phyloP scores from a whole-genome alignment of 2,888 invertebrate species.

The Sepioteuthis lessoniana region DNA sequence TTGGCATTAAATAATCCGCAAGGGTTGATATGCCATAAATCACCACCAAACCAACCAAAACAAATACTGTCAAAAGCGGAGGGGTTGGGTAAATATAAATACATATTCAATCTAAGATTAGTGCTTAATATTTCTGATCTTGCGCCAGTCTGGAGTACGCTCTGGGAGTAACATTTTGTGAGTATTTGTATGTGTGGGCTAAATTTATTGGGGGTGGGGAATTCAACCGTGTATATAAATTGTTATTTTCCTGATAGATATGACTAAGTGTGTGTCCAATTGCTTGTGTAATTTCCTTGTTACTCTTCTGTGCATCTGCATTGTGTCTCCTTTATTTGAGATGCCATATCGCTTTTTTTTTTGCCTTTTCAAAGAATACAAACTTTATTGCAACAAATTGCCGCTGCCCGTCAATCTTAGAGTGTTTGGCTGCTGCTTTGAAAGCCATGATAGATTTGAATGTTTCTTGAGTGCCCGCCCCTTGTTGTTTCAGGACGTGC shows the following conservation, averaged over 20 bases:
- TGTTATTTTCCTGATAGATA: background rate
- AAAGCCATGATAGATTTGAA: background rate
- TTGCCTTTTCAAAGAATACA: background rate
- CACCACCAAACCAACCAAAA: too few species aligned
- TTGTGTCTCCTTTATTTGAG: background rate
- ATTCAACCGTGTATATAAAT: background rate
- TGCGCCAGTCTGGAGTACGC: too few species aligned
- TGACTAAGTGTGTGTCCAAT: background rate
- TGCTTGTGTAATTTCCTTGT: background rate
- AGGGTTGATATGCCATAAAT: too few species aligned
- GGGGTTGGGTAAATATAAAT: too few species aligned
- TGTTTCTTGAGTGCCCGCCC: background rate
- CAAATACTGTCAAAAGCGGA: too few species aligned
- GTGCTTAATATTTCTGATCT: background rate
- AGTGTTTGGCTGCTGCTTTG: background rate
- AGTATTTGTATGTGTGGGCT: background rate
- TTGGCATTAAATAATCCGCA: too few species aligned
- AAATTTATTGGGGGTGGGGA: background rate
- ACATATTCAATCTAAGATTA: too few species aligned
- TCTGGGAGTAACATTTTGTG: background rate
- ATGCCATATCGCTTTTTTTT: background rate
- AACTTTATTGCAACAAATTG: background rate
- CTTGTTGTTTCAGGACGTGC: slow-evolving; percentile 13
- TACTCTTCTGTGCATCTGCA: background rate
- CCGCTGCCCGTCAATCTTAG: background rate